Evolutionary conservation across 2,888 invertebrate genomes (phyloP), one percentile per base, ranked within the genome.

Genomic region (Argynnis bischoffii): DNA sequence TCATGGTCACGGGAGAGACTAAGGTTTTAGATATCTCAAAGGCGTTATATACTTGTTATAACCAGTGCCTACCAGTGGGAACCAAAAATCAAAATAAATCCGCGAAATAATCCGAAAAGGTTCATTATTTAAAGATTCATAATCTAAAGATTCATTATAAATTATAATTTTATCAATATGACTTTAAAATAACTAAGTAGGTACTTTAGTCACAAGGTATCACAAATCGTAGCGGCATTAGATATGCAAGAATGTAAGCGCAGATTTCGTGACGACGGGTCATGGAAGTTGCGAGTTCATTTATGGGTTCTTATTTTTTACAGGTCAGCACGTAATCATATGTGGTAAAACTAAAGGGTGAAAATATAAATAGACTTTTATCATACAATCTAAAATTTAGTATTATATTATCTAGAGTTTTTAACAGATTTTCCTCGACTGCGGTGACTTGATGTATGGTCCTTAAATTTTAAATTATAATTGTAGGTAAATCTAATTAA

Each of bases 201-300:
- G 67, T 76, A 77, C 18, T 75, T 82, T 82, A 86, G 85, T 86
- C 83, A 82, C 79, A 70, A 70, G 74, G 76, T 78, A 77, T 78
- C 80, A 82, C 82, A 88, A 89, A 90, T 90, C 88, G 88, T 83
- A 84, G 80, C 75, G 75, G 75, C 77, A 81, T 86, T 89, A 86
- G 82, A 82, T 90, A 91, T 90, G 90, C 91, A 90, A 88, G 90
- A 91, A 91, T 91, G 86, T 81, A 80, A 81, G 81, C 82, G 77
- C 83, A 87, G 87, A 87, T 90, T 87, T 87, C 91, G 90, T 91
- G 91, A 88, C 87, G 83, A 76, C 74, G 77, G 78, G 84, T 85
- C 84, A 85, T 90, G 89, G 75, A 76, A 81, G 79, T 74, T 76
- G 79, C 76, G 77, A 74, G 87, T 88, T 88, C 85, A 85, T 88